Evolutionary conservation across 2,797 vertebrate genomes (phyloP).

Genomic region (Microcaecilia unicolor): DNA sequence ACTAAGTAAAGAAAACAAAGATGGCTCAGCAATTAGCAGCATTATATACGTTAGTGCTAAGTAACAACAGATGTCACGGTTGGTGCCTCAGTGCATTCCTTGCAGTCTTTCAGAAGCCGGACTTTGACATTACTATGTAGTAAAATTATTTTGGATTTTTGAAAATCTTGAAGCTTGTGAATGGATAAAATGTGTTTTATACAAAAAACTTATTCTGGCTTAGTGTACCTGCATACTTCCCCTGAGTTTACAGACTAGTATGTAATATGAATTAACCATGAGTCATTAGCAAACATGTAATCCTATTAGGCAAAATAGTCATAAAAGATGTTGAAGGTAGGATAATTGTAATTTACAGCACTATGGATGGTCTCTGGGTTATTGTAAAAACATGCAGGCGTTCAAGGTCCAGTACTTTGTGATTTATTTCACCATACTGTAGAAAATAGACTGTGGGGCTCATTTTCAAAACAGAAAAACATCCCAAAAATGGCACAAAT

Average conservation of each 20-base stretch:
- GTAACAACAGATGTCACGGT: conserved; percentile 66
- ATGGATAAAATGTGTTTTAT: conserved; percentile 11
- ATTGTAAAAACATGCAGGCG: conserved; percentile 70
- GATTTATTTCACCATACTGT: conserved; percentile 68
- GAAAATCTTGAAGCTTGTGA: conserved; percentile 19
- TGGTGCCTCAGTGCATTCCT: conserved; percentile 51
- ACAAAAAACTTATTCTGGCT: conserved; percentile 14
- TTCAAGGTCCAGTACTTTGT: conserved; percentile 71
- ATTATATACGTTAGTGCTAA: conserved; percentile 67
- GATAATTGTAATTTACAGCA: conserved; percentile 75
- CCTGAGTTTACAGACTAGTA: too few species aligned
- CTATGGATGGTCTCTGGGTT: conserved; percentile 63
- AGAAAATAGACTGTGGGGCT: conserved; percentile 72
- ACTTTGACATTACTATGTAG: conserved; percentile 44
- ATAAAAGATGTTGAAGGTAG: conserved; percentile 72
- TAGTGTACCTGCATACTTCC: conserved; percentile 38
- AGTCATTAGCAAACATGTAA: conserved; percentile 65
- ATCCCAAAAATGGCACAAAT: too few species aligned
- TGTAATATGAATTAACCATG: conserved; percentile 59
- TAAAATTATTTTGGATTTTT: conserved; percentile 35
- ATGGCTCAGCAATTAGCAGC: conserved; percentile 70
- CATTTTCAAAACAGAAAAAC: too few species aligned
- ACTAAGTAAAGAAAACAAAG: conserved; percentile 70
- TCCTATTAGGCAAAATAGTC: conserved; percentile 69
- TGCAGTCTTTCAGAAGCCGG: conserved; percentile 49